Evolutionary conservation across 2,888 invertebrate genomes (phyloP), one percentile per base, ranked within the genome.

Genomic region (Norana najaformis): DNA sequence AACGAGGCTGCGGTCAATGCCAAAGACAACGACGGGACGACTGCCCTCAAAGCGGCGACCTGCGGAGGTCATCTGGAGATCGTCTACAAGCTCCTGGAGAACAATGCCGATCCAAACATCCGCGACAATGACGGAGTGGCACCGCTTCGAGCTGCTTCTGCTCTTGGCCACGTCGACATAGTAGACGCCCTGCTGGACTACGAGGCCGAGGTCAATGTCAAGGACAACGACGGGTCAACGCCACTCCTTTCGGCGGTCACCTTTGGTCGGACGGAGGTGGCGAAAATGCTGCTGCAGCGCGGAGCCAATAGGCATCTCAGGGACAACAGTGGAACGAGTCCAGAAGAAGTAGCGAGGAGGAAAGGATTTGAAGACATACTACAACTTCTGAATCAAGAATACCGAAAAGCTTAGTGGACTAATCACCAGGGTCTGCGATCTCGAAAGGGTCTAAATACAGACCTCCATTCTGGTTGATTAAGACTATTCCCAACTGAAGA

Each of bases 111-210:
- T 88, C 41, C 47, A 13, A 88, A 90, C 88, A 83, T 69, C 30
- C 83, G 88, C 13, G 90, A 89, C 20, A 47, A 39, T 37, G 37
- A 83, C 47, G 85, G 89, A 8, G 53, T 83, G 41, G 39, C 89
- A 4, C 41, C 90, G 18, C 89, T 90, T 18, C 30, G 47, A 0
- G 47, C 83, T 20, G 90, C 90, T 13, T 88, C 88, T 36, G 53
- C 36, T 30, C 47, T 88, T 30, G 90, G 85, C 30, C 88, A 47
- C 90, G 35, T 53, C 53, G 88, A 88, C 69, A 47, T 47, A 39
- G 90, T 90, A 20, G 47, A 53, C 53, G 53, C 88, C 11, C 69
- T 90, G 90, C 41, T 90, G 41, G 88, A 85, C 30, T 88, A 47
- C 88, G 90, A 53, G 41, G 90, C 90, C 30, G 53, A 88, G 36